phyloP scores from a whole-genome alignment of 2,113 vertebrate species.

The Chamaetylas fuelleborni region DNA sequence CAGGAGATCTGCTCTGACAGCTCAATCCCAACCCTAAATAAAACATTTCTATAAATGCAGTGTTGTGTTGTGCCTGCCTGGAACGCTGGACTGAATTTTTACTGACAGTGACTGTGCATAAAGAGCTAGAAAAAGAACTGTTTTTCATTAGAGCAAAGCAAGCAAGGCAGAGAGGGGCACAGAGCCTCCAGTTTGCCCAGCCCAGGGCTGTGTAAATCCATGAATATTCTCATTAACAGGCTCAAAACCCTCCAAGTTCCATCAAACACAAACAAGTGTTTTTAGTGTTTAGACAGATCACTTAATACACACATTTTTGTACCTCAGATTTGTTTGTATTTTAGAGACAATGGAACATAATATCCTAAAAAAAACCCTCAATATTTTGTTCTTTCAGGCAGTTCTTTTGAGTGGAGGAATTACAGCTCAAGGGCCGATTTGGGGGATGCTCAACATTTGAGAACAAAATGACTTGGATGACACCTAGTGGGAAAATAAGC shows the following conservation, averaged over 20 bases:
- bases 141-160: not conserved
- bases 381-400: not conserved
- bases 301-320: not conserved
- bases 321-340: not conserved
- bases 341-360: not conserved
- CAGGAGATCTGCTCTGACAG: not conserved
- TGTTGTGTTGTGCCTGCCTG: not conserved
- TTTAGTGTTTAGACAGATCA: not conserved
- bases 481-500: slow-evolving; percentile 26
- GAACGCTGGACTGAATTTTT: not conserved
- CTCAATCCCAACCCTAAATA: not conserved
- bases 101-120: not conserved
- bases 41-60: not conserved
- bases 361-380: not conserved
- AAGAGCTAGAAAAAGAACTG: not conserved
- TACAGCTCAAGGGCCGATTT: not conserved
- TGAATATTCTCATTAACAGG: not conserved
- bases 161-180: not conserved
- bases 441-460: fast-evolving
- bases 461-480: not conserved
- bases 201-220: not conserved
- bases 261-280: not conserved
- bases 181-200: not conserved
- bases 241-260: not conserved
- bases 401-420: not conserved